Percentiles rank a stretch among this genome's conserved stretches.
phyloP scores from a whole-genome alignment of 2,888 invertebrate species.

The Drosophila mayaguana region DNA sequence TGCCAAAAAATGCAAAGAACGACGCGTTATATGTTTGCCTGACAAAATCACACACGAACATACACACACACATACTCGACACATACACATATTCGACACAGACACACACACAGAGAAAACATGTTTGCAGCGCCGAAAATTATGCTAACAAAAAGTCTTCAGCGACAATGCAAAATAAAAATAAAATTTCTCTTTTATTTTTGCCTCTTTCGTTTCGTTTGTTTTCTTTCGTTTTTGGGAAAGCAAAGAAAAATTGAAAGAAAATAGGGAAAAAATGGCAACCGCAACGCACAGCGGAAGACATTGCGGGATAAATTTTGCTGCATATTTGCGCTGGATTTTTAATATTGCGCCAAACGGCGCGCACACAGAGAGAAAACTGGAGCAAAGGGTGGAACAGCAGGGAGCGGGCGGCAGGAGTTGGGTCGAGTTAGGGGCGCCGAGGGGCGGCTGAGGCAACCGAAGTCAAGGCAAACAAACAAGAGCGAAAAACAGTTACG shows the following conservation, averaged over 20 bases:
- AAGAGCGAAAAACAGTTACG: constrained; percentile 62
- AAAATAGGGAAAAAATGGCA: constrained; percentile 48
- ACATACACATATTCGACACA: no score
- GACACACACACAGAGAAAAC: constrained; percentile 10
- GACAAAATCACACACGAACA: constrained; percentile 30
- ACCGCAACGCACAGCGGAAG: constrained; percentile 51
- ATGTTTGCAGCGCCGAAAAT: constrained; percentile 58
- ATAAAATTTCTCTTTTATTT: constrained; percentile 13
- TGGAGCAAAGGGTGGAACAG: constrained; percentile 2
- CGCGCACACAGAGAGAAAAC: constrained; percentile 21
- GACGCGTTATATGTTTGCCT: constrained; percentile 48
- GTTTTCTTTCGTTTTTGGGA: not conserved
- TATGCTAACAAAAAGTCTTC: constrained; percentile 73
- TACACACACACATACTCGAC: not conserved
- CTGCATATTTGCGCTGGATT: constrained; percentile 78
- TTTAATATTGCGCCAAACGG: constrained; percentile 75
- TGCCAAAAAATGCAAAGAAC: constrained; percentile 53
- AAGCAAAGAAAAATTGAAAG: constrained; percentile 20
- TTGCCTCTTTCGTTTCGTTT: not conserved
- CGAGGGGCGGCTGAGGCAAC: constrained; percentile 17
- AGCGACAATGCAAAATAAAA: constrained; percentile 41
- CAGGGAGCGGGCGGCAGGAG: not conserved
- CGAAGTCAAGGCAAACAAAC: constrained; percentile 47
- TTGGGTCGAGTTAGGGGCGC: not conserved
- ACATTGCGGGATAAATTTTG: constrained; percentile 63